Base-by-base conservation (phyloP, 2,113 vertebrate species). In the Donacobius atricapilla region DNA sequence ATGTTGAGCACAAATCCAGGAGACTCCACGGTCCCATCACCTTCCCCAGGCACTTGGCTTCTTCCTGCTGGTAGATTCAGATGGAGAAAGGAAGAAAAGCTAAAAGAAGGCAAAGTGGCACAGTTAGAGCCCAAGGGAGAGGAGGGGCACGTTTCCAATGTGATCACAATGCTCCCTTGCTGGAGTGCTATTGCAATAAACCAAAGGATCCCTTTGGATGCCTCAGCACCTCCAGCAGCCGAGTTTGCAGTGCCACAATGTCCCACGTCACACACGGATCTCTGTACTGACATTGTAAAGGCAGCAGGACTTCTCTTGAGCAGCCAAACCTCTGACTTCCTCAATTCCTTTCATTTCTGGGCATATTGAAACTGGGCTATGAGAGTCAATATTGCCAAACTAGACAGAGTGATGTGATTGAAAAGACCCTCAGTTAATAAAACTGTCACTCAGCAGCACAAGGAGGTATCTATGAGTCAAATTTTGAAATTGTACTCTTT, bases 391-490 rank as follows among this genome's bases (percentile, higher is more conserved):
- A 86, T 81, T 93, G 91, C 80, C 93, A 92, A 90, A 70, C 50
- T 57, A 50, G 90, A 57, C 75, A 81, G 92, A 61, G 47, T 11
- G 31, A 81, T 51, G 51, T 44, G 83, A 94, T 70, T 81, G 89
- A 47, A 93, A 58, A 78, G 93, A 51, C 33, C 54, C 64, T 66
- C 80, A 87, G 64, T 89, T 81, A 92, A 93, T 92, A 89, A 89
- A 95, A 71, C 89, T 87, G 94, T 90, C 95, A 87, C 72, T 83
- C 93, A 93, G 73, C 81, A 89, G 87, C 69, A 97, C 83, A 92
- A 95, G 81, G 89, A 93, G 44, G 72, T 44, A 42, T 37, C 93
- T 95, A 73, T 93, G 84, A 92, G 80, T 7, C 51, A 83, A 75
- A 83, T 75, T 92, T 87, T 70, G 76, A 92, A 95, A 87, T 93